Percentiles rank a stretch among this genome's conserved stretches.
These are phyloP conservation scores for Isoperla grammatica DNA, from an alignment of 2,888 invertebrate genomes.

Conservation along the genomic window DNA sequence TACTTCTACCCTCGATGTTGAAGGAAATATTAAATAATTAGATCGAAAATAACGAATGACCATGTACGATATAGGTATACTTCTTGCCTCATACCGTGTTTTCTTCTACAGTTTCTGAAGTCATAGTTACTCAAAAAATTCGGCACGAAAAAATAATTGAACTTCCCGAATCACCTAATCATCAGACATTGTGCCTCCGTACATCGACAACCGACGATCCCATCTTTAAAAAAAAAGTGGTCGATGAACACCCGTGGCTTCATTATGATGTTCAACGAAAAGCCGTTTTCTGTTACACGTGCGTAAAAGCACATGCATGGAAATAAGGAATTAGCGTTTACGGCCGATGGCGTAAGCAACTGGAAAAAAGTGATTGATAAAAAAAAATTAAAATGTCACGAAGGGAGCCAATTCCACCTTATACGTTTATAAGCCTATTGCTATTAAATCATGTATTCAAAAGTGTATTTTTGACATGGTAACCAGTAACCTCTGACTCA, in stretches of 20 bases:
- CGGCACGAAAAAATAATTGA: too few species aligned
- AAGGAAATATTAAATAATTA: too few species aligned
- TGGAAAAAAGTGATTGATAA: constrained; percentile 10
- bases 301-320: constrained; percentile 6
- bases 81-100: not conserved
- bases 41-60: too few species aligned
- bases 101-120: not conserved
- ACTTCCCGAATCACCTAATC: too few species aligned
- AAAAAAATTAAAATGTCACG: not conserved
- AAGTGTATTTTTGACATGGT: too few species aligned
- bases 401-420: constrained; percentile 4
- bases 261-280: constrained; percentile 4
- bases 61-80: not conserved
- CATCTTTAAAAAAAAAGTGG: constrained; percentile 6
- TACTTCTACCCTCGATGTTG: too few species aligned
- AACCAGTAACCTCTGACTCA: too few species aligned
- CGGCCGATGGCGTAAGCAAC: not conserved
- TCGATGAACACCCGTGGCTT: constrained; percentile 1
- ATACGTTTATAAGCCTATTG: too few species aligned
- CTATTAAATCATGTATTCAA: too few species aligned
- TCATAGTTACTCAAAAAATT: too few species aligned
- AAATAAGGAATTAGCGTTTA: not conserved
- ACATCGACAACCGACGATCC: too few species aligned
- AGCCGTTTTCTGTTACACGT: not conserved
- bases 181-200: too few species aligned